Base-by-base conservation (phyloP, 2,113 vertebrate species). In the Polypterus senegalus region DNA sequence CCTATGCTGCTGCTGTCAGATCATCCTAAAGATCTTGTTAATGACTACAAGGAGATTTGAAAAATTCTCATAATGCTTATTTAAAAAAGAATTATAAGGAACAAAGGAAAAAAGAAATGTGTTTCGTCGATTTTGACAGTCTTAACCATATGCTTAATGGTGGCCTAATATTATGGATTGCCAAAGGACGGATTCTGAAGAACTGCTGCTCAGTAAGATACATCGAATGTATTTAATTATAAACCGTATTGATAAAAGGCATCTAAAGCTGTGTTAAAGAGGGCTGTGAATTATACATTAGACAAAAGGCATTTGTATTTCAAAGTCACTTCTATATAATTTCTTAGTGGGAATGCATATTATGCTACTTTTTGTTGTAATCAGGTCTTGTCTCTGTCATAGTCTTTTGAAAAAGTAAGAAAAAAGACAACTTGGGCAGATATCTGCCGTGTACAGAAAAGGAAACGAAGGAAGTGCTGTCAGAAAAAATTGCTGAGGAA, bases 151-250 rank as follows among this genome's bases (percentile, higher is more conserved):
- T 27, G 27, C 27, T 27, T 27, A 27, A 27, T 27, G 27, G 27
- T 27, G 27, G 27, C 27, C 27, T 27, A 27, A 27, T 10, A 52
- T 52, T 52, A 10, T 83, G 78, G 82, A 83, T 85, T 82, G 79
- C 86, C 79, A 79, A 78, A 84, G 79, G 78, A 80, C 80, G 10
- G 81, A 86, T 82, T 81, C 78, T 73, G 71, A 72, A 77, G 79
- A 78, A 73, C 83, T 83, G 77, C 72, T 49, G 66, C 69, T 77
- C 75, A 57, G 76, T 73, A 78, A 76, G 77, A 85, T 79, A 74
- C 66, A 77, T 81, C 74, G 74, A 73, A 66, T 74, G 72, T 77
- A 81, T 82, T 87, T 83, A 88, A 87, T 89, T 84, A 83, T 81
- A 76, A 71, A 68, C 78, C 65, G 48, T 80, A 84, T 81, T 73